Conservation (phyloP, 2,797 vertebrate genomes). For the Melanotaenia maccullochi region DNA sequence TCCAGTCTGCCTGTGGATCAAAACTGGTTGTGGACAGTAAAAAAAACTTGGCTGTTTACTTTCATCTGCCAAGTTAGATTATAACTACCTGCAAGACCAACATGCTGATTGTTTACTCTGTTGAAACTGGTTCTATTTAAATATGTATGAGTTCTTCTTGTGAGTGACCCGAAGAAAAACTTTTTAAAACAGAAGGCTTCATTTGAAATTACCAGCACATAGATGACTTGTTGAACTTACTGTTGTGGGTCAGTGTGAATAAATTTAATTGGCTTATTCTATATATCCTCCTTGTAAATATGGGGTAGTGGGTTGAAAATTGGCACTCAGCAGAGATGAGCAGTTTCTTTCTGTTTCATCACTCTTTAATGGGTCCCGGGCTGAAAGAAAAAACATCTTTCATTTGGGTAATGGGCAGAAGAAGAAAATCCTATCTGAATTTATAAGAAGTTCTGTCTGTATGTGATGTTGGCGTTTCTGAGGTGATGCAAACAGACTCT, state of each 20-base stretch:
- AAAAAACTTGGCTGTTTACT: constrained; percentile 14
- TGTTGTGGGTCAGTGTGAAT: constrained; percentile 18
- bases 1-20: constrained; percentile 16
- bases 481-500: constrained; percentile 42
- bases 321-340: constrained; percentile 21
- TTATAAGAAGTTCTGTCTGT: constrained; percentile 15
- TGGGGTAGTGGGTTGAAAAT: constrained; percentile 21
- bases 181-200: not conserved
- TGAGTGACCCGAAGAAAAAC: not conserved
- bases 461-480: constrained; percentile 24
- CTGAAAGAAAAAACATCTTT: constrained; percentile 56
- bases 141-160: not conserved
- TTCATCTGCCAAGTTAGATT: constrained; percentile 28
- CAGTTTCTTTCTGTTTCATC: constrained; percentile 71
- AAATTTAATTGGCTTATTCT: constrained; percentile 14
- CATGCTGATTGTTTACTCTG: constrained; percentile 12
- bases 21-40: constrained; percentile 9
- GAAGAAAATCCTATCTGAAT: constrained; percentile 31
- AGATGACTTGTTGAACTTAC: not conserved
- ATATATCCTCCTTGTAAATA: constrained; percentile 22
- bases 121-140: not conserved
- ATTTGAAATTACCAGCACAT: not conserved
- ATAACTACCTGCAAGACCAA: constrained; percentile 26
- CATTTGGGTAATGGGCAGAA: constrained; percentile 40
- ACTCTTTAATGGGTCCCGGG: constrained; percentile 60